These are phyloP conservation scores for Pantherophis guttatus DNA, from an alignment of 2,113 vertebrate species.

Conservation along the genomic window DNA sequence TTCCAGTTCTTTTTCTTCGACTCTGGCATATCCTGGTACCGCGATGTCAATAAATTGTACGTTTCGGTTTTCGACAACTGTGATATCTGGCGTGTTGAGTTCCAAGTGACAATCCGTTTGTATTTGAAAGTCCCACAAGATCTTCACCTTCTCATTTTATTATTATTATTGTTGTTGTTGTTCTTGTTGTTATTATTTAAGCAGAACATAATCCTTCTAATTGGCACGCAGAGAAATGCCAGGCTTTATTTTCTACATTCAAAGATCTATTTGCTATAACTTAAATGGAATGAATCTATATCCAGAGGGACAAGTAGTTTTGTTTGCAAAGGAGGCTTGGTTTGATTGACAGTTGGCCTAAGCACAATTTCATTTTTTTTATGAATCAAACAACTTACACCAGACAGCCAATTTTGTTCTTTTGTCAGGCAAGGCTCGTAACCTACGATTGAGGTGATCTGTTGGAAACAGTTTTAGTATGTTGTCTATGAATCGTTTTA, in stretches of 20 bases:
- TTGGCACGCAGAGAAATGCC: conserved; percentile 19
- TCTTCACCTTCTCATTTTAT: too few species aligned
- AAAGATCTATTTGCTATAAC: conserved; percentile 28
- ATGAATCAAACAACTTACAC: conserved; percentile 29
- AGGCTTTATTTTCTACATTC: conserved; percentile 16
- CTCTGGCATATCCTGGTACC: too few species aligned
- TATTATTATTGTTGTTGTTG: too few species aligned
- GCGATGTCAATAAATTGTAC: too few species aligned
- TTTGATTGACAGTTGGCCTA: conserved; percentile 15
- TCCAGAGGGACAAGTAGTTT: not conserved
- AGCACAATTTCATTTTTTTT: conserved; percentile 10
- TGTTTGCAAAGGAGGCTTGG: conserved; percentile 15
- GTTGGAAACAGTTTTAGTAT: not conserved
- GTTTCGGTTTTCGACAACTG: rapidly evolving
- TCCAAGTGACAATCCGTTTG: too few species aligned
- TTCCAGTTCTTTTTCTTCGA: too few species aligned
- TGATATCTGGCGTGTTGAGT: too few species aligned
- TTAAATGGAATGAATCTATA: conserved; percentile 24
- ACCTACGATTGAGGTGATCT: not conserved
- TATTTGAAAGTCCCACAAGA: too few species aligned
- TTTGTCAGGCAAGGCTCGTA: conserved; percentile 5
- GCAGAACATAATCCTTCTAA: not conserved
- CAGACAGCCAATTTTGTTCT: conserved; percentile 19
- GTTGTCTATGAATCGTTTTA: not conserved
- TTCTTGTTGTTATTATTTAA: not conserved